Conservation (phyloP, 2,888 invertebrate species). For the Pemphredon lugubris region DNA sequence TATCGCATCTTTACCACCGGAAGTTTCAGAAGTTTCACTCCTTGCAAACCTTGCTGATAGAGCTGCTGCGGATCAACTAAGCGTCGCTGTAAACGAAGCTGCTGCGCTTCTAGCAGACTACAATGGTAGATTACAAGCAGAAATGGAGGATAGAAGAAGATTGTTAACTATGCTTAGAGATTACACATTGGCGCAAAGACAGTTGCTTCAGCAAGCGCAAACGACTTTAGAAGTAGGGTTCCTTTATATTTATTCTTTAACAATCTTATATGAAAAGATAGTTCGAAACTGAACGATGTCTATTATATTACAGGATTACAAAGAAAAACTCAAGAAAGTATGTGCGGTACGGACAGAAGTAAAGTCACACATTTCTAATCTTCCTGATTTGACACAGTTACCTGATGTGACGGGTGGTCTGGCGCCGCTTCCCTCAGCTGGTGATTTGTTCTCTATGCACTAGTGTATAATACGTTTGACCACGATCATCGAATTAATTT, state of each 20-base stretch:
- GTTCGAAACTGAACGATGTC: neutral
- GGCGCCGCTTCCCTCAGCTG: slow-evolving; percentile 96
- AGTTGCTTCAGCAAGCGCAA: slow-evolving; percentile 93
- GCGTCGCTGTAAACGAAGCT: slow-evolving; percentile 93
- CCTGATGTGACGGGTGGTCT: slow-evolving; percentile 96
- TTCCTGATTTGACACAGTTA: slow-evolving; percentile 95
- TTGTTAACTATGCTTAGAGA: slow-evolving; percentile 93
- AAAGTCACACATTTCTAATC: slow-evolving; percentile 94
- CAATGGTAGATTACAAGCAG: slow-evolving; percentile 91
- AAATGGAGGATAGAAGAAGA: slow-evolving; percentile 94
- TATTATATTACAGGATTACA: slow-evolving; percentile 90
- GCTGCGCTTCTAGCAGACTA: slow-evolving; percentile 93
- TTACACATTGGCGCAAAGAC: slow-evolving; percentile 93
- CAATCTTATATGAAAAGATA: neutral
- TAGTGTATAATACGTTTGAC: slow-evolving; percentile 63
- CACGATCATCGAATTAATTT: slow-evolving; percentile 48
- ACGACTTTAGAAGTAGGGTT: slow-evolving; percentile 89
- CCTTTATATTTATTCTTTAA: slow-evolving; percentile 3
- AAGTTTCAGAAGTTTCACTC: slow-evolving; percentile 95
- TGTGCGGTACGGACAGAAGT: slow-evolving; percentile 93
- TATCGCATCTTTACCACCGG: slow-evolving; percentile 96
- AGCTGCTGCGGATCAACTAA: slow-evolving; percentile 89
- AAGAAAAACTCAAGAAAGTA: slow-evolving; percentile 93
- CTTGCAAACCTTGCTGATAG: slow-evolving; percentile 92
- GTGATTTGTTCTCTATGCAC: slow-evolving; percentile 93